Base-by-base conservation (phyloP, 2,113 vertebrate species). In the Megaceryle torquata region DNA sequence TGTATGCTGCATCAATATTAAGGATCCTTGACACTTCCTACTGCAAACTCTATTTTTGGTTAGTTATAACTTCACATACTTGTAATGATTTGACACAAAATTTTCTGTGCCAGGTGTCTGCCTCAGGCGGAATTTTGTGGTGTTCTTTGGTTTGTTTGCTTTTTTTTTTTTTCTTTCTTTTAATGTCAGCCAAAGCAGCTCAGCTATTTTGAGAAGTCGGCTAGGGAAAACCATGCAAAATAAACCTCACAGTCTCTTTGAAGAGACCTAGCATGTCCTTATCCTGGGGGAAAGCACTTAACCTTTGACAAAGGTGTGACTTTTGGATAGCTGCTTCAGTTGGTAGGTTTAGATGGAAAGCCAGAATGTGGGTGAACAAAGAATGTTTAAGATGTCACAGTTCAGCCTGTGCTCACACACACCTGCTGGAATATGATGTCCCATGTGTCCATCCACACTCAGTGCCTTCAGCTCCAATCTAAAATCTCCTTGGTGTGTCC, bases 121-220 rank as follows among this genome's bases (percentile, higher is more conserved):
- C 95, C 93, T 96, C 63, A 80, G 96, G 96, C 56, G 8, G 68
- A 87, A 89, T 93, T 95, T 89, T 93, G 65, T 96, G 94, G 91
- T 59, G 51, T 75, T 89, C 61, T 68, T 20, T 43, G 46, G 76
- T 60, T 75, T 81, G 43, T 94, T 93, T 96, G 50, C 78, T 72
- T 26, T 11, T 5, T 41, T 33, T n/a, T 44, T 4, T 6, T 21
- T 8, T 82, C 46, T 75, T 7, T 13, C 7, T 88, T 94, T 92
- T 95, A 95, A 89, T 86, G 93, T 78, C 94, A 97, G 56, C 90
- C 86, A 90, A 82, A 88, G 72, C 39, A 51, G 56, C 60, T 71
- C 79, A 86, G 82, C 68, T 91, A 71, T 96, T 96, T 48, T 90
- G 86, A 51, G 79, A 85, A 71, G 6, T 29, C 6, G 0, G 13